Conservation (phyloP, 2,888 invertebrate genomes). For the Pyrochroa serraticornis region DNA sequence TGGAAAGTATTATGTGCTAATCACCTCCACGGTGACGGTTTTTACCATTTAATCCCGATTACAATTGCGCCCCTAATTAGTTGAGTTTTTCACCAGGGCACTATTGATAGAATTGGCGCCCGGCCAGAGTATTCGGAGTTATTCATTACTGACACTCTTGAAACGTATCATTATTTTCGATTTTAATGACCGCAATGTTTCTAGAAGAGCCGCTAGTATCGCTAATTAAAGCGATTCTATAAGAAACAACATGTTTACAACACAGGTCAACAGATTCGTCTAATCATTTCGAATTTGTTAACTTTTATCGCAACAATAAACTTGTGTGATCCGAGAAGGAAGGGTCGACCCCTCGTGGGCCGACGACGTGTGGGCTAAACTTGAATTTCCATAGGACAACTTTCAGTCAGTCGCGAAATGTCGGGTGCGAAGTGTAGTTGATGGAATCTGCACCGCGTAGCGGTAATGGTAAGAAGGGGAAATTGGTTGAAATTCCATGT, state of each 20-base stretch:
- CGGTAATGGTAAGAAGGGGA: not conserved
- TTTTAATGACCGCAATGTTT: constrained; percentile 16
- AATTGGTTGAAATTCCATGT: not conserved
- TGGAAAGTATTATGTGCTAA: not conserved
- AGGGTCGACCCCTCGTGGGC: constrained; percentile 1
- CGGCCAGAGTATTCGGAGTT: not conserved
- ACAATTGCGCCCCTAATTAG: not conserved
- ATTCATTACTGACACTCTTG: constrained; percentile 13
- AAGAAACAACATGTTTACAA: not conserved
- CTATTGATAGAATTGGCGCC: constrained; percentile 21
- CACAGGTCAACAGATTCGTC: not conserved
- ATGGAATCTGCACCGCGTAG: not conserved
- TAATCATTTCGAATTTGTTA: not conserved
- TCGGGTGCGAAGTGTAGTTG: not conserved
- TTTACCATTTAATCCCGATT: no score
- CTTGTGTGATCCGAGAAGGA: no score
- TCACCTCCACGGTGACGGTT: not conserved
- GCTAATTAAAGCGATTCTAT: constrained; percentile 10
- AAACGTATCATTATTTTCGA: constrained; percentile 10
- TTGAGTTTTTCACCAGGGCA: not conserved
- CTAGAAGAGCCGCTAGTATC: not conserved
- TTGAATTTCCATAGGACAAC: not conserved
- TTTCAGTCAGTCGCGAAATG: constrained; percentile 1
- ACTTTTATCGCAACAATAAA: not conserved
- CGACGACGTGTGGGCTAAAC: constrained; percentile 2